A percentile compares a stretch with the other conserved stretches of the same genome.
Evolutionary conservation across 23 tunicate species (phyloP).

Genomic region (Halocynthia roretzi): DNA sequence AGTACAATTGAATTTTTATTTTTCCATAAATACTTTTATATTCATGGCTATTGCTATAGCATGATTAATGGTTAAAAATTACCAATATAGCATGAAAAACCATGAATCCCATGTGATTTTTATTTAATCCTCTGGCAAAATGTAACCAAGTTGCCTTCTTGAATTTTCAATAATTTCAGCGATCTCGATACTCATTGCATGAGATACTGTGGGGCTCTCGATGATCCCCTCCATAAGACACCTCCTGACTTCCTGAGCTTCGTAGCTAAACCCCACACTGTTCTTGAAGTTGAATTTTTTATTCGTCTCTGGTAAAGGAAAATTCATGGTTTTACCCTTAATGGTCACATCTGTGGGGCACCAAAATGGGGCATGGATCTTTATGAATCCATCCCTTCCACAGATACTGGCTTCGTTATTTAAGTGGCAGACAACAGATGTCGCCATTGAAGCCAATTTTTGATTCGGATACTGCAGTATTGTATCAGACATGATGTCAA

Average conservation of each 20-base stretch:
- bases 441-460: slow-evolving; percentile 40
- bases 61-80: too few relatives aligned
- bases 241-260: slow-evolving; percentile 74
- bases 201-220: slow-evolving; percentile 7
- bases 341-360: slow-evolving; percentile 22
- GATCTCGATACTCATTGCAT: slow-evolving; percentile 12
- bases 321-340: not conserved
- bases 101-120: too few relatives aligned
- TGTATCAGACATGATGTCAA: slow-evolving; percentile 41
- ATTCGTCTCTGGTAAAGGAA: slow-evolving; percentile 15
- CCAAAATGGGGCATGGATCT: slow-evolving; percentile 36
- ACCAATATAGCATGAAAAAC: too few relatives aligned
- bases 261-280: slow-evolving; percentile 56
- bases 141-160: slow-evolving; percentile 34
- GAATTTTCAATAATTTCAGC: slow-evolving; percentile 43
- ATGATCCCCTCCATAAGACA: slow-evolving; percentile 46
- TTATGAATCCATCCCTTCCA: slow-evolving; percentile 70
- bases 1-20: too few relatives aligned
- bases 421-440: slow-evolving; percentile 25
- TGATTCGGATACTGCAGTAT: slow-evolving; percentile 44
- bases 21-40: too few relatives aligned
- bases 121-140: too few relatives aligned
- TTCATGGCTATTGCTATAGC: too few relatives aligned
- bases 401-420: slow-evolving; percentile 54
- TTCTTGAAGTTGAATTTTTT: slow-evolving; percentile 32